Base-by-base conservation (phyloP, 1,140 invertebrate genomes). In the Drosophila setifemur region DNA sequence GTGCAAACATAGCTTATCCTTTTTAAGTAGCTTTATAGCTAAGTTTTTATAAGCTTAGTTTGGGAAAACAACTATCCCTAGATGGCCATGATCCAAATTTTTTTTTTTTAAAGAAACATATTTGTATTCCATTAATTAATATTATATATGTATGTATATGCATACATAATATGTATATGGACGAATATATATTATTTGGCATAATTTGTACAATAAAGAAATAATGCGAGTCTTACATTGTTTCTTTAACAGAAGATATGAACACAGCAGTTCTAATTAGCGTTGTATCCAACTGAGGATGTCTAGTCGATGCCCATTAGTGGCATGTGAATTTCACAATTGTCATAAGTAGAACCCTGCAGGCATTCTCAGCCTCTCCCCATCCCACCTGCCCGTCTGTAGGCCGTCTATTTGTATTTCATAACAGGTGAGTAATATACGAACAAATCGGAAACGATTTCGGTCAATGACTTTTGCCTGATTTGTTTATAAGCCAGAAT, bases 391-490 rank as follows among this genome's bases (percentile, higher is more conserved):
- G 33, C 9, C 11, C 37, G 55, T 60, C 55, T 73, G 58, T 63
- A 76, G 67, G 67, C 61, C 55, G 58, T 68, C 74, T 67, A 78
- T 76, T 72, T 54, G 68, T 74, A 83, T 83, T 83, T 83, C 79
- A 74, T 83, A 83, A 83, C 79, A 83, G 81, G 81, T 83, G 79
- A 83, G 74, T 83, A 83, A 83, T 83, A 69, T 64, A 33, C 61
- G 33, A 64, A 31, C 58, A 58, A 35, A 85, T 83, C 79, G 81
- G 81, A 85, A 83, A 85, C 79, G 81, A 83, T 55, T 86, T 85
- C 79, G 79, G 79, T 83, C 79, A 85, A 75, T 86, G 79, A 83
- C 79, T 83, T 66, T 75, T 86, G 57, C 43, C 78, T 83, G 78
- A 85, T 83, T 83, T 83, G 79, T 83, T 83, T 83, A 86, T 86